These are phyloP conservation scores for Peromyscus maniculatus DNA, from an alignment of 2,113 vertebrate genomes.

Conservation along the genomic window DNA sequence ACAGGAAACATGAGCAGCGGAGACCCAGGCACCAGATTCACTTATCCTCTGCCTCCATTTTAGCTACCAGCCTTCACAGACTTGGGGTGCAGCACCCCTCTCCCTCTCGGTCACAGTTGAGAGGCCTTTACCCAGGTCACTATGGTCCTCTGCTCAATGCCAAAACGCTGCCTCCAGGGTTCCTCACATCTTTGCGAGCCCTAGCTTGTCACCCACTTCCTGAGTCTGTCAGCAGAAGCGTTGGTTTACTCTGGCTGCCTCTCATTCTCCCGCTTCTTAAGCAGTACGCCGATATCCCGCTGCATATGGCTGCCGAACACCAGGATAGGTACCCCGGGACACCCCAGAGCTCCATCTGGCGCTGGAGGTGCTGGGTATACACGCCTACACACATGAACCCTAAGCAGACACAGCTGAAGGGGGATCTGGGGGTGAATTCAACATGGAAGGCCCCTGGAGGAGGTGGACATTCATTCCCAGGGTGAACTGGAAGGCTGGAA, in stretches of 20 bases:
- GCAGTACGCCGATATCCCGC: background rate
- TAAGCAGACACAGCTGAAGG: background rate
- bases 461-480: background rate
- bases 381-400: background rate
- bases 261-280: background rate
- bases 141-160: background rate
- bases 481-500: background rate
- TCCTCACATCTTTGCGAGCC: background rate
- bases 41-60: background rate
- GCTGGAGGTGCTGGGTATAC: background rate
- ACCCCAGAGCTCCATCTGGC: background rate
- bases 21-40: background rate
- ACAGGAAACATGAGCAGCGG: background rate
- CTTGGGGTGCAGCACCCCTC: background rate
- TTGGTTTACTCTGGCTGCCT: background rate
- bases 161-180: background rate
- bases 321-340: background rate
- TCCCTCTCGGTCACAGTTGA: background rate
- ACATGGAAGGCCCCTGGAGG: background rate
- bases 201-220: background rate
- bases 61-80: background rate
- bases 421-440: background rate
- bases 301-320: background rate
- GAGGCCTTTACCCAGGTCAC: background rate
- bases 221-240: background rate